A percentile compares a stretch with the other conserved stretches of the same genome.
Evolutionary conservation across 2,113 vertebrate genomes (phyloP).

Genomic region (Oncorhynchus nerka): DNA sequence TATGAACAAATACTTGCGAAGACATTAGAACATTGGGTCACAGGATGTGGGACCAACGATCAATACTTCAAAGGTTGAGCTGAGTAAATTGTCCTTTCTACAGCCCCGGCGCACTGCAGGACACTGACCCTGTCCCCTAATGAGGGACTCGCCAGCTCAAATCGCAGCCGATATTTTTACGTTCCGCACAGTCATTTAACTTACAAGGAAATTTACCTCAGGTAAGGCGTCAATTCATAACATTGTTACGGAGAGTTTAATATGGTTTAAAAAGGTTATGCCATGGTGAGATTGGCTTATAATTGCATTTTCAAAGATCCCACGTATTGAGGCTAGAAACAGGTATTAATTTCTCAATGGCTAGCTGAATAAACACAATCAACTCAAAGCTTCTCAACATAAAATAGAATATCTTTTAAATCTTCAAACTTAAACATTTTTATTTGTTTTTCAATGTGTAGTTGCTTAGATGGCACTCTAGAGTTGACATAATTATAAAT

Average conservation of each 20-base stretch:
- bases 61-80: conserved; percentile 73
- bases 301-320: not conserved
- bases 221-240: conserved; percentile 29
- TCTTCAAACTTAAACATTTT: no score
- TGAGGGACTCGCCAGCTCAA: conserved; percentile 3
- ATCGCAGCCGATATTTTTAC: conserved; percentile 7
- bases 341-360: not conserved
- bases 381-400: not conserved
- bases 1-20: no score
- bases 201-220: conserved; percentile 14
- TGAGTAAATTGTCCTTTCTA: conserved; percentile 29
- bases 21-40: not conserved
- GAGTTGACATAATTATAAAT: no score
- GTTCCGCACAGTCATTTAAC: conserved; percentile 8
- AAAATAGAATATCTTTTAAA: no score
- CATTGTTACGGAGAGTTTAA: not conserved
- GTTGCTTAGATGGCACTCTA: not conserved
- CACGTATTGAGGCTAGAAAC: not conserved
- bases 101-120: conserved; percentile 45
- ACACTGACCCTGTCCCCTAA: conserved; percentile 58
- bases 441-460: not conserved
- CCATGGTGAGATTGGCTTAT: not conserved
- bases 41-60: conserved; percentile 26
- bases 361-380: not conserved
- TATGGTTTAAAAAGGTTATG: not conserved